Evolutionary conservation across 2,888 invertebrate genomes (phyloP).

Genomic region (Synanthedon vespiformis): DNA sequence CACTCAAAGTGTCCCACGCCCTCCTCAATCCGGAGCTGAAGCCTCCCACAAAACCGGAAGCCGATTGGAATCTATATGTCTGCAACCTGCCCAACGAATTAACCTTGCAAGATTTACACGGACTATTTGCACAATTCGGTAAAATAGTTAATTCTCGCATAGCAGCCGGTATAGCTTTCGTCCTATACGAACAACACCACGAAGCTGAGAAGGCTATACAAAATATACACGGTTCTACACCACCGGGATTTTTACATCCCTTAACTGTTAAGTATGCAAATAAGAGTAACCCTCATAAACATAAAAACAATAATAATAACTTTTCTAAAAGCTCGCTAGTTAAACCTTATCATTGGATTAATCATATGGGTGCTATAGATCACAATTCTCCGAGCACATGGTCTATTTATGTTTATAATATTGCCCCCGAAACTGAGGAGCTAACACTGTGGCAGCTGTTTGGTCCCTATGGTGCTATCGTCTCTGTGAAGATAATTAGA

Average conservation of each 20-base stretch:
- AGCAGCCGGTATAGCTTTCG: conserved; percentile 68
- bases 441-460: conserved; percentile 66
- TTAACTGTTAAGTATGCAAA: conserved; percentile 71
- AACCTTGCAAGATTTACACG: conserved; percentile 69
- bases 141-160: conserved; percentile 70
- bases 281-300: conserved; percentile 67
- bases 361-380: conserved; percentile 61
- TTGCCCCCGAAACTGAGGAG: conserved; percentile 66
- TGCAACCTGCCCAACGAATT: conserved; percentile 70
- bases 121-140: conserved; percentile 68
- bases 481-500: conserved; percentile 68
- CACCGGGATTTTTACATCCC: conserved; percentile 66
- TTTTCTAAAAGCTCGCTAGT: conserved; percentile 57
- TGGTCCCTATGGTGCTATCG: conserved; percentile 70
- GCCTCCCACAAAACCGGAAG: conserved; percentile 66
- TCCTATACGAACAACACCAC: conserved; percentile 63
- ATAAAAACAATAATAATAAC: conserved; percentile 65
- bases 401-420: conserved; percentile 69
- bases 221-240: conserved; percentile 59
- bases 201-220: conserved; percentile 66
- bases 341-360: conserved; percentile 65
- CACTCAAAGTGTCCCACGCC: conserved; percentile 65
- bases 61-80: conserved; percentile 69
- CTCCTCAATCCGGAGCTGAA: conserved; percentile 63
- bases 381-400: conserved; percentile 64